These are phyloP conservation scores for Turritopsis dohrnii DNA, from an alignment of 30 jellyfish, hydroid and myxozoan genomes.

Conservation along the genomic window DNA sequence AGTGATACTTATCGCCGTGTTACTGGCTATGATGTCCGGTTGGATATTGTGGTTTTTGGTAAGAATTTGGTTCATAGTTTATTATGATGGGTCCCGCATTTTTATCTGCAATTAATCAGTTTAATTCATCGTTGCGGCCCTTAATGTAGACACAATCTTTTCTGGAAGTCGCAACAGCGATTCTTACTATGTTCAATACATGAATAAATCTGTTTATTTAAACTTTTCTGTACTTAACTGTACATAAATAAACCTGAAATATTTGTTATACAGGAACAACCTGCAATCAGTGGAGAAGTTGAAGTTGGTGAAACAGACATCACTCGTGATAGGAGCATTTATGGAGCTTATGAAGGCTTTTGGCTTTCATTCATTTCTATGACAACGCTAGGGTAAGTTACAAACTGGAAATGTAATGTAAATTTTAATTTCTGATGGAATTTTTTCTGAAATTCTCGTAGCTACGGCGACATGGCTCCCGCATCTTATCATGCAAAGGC, in stretches of 20 bases:
- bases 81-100: too few relatives aligned
- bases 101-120: too few relatives aligned
- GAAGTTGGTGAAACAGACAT: not conserved
- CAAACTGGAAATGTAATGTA: not conserved
- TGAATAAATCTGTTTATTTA: too few relatives aligned
- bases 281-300: not conserved
- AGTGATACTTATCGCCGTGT: conserved; percentile 9
- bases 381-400: conserved; percentile 32
- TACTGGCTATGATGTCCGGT: conserved; percentile 11
- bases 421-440: too few relatives aligned
- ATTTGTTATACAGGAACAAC: not conserved
- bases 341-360: conserved; percentile 24
- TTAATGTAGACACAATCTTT: too few relatives aligned
- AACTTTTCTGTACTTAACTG: too few relatives aligned
- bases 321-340: not conserved
- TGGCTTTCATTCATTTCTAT: conserved; percentile 22
- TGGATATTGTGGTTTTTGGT: conserved; percentile 26
- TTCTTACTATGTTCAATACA: too few relatives aligned
- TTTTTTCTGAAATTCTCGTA: not conserved
- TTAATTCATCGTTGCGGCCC: too few relatives aligned
- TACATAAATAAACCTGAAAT: too few relatives aligned
- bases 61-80: too few relatives aligned
- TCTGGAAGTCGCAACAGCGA: too few relatives aligned
- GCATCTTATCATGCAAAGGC: conserved; percentile 2
- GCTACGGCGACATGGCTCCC: conserved; percentile 20